phyloP scores from a whole-genome alignment of 2,888 invertebrate species.

The Melieria omissa region DNA sequence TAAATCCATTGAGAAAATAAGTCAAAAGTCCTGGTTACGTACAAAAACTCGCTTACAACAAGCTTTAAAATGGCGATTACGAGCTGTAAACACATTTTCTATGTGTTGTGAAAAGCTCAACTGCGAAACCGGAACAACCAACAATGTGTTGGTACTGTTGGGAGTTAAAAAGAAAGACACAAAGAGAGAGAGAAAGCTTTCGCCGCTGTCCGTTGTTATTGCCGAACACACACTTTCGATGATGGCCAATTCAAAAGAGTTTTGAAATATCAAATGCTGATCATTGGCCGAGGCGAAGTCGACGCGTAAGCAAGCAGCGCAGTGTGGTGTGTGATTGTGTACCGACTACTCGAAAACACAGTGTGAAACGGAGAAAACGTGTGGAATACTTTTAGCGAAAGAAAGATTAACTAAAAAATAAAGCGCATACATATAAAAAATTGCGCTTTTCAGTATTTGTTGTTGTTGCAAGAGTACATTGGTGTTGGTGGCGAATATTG shows the following conservation, averaged over 20 bases:
- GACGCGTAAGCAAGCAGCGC: constrained; percentile 50
- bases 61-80: too few species aligned
- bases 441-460: too few species aligned
- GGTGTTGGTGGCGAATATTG: too few species aligned
- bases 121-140: constrained; percentile 19
- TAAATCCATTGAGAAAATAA: not conserved
- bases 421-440: too few species aligned
- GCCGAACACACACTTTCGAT: constrained; percentile 3
- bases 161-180: not conserved
- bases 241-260: constrained; percentile 22
- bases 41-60: constrained; percentile 5
- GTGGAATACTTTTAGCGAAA: not conserved
- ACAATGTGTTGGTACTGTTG: constrained; percentile 1
- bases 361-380: not conserved
- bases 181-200: constrained; percentile 29
- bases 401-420: too few species aligned
- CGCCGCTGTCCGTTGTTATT: not conserved
- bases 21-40: constrained; percentile 1
- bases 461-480: too few species aligned
- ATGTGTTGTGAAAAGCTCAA: too few species aligned
- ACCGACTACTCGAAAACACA: not conserved
- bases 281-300: constrained; percentile 58
- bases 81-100: too few species aligned
- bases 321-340: not conserved
- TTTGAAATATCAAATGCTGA: constrained; percentile 38